Conservation (phyloP, 2,113 vertebrate species). For the Onychostruthus taczanowskii region DNA sequence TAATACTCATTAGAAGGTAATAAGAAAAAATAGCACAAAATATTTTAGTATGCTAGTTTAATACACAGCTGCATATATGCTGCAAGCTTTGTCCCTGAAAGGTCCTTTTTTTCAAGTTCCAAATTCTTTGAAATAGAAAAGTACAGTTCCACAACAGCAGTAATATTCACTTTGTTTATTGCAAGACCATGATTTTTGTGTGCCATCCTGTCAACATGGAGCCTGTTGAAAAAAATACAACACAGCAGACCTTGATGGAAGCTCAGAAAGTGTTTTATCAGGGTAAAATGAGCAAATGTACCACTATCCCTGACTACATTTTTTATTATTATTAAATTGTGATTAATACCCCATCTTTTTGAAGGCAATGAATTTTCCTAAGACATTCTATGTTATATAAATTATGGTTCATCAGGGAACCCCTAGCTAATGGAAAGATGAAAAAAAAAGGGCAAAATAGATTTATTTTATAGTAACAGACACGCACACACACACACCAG, state of each 20-base stretch:
- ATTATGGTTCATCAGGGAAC: background rate
- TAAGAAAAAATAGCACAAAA: background rate
- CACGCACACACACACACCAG: background rate
- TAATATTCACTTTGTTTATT: background rate
- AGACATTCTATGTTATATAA: background rate
- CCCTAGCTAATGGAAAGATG: background rate
- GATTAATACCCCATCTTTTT: background rate
- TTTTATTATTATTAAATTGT: background rate
- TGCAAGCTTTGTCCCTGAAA: background rate
- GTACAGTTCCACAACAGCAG: background rate
- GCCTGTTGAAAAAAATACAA: background rate
- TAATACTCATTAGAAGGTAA: conserved; percentile 6
- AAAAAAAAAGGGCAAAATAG: background rate
- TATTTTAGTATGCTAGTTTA: background rate
- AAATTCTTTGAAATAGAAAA: background rate
- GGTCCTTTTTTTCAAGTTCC: background rate
- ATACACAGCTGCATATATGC: background rate
- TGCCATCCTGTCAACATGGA: background rate
- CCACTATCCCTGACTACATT: background rate
- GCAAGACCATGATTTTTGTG: background rate
- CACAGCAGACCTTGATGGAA: background rate
- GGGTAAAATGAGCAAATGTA: background rate
- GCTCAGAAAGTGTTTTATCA: background rate
- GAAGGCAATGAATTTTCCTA: background rate
- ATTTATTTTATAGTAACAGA: background rate